Conservation (phyloP, 2,888 invertebrate species). For the Allacma fusca region DNA sequence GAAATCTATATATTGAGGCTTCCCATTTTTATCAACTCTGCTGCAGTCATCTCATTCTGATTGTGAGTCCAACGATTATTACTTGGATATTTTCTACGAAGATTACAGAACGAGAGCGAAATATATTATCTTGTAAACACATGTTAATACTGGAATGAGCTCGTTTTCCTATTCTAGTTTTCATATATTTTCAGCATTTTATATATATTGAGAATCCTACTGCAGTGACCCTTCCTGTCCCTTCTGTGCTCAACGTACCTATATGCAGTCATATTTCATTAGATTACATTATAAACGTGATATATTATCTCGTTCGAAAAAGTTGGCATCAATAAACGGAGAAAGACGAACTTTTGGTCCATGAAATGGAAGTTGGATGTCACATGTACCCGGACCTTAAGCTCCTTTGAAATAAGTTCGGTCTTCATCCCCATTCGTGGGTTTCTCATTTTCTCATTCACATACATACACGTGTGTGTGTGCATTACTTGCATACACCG, state of each 20-base stretch:
- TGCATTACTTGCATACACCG: not conserved
- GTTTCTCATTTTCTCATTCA: not conserved
- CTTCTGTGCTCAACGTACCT: not conserved
- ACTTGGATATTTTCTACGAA: too few relatives aligned
- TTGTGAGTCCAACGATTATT: too few relatives aligned
- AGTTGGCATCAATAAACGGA: slow-evolving; percentile 30
- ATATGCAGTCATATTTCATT: slow-evolving; percentile 25
- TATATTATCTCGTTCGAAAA: slow-evolving; percentile 26
- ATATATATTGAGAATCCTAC: not conserved
- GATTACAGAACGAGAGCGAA: too few relatives aligned
- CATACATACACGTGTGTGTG: not conserved
- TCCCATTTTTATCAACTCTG: too few relatives aligned
- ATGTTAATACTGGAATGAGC: not conserved
- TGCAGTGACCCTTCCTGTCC: not conserved
- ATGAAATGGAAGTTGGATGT: slow-evolving; percentile 18
- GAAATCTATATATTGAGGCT: too few relatives aligned
- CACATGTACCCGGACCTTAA: too few relatives aligned
- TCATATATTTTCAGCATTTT: not conserved
- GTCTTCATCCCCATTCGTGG: too few relatives aligned
- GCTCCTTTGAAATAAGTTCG: too few relatives aligned
- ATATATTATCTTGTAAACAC: too few relatives aligned
- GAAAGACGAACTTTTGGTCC: slow-evolving; percentile 31
- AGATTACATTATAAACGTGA: slow-evolving; percentile 32
- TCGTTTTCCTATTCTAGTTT: not conserved
- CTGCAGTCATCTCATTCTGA: too few relatives aligned